Conservation (phyloP, 2,888 invertebrate species). For the Leucoma salicis region DNA sequence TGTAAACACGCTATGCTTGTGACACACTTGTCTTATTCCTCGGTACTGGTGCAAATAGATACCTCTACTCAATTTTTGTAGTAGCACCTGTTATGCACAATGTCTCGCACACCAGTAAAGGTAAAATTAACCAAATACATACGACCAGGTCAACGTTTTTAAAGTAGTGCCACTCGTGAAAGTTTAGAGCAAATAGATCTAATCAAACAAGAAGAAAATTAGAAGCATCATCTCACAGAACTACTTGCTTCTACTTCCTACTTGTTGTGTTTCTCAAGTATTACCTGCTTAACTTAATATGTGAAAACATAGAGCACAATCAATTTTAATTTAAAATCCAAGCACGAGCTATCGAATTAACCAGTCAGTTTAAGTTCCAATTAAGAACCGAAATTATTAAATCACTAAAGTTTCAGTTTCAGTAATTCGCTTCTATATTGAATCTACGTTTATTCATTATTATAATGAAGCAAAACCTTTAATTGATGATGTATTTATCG, state of each 20-base stretch:
- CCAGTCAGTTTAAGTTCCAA: too few relatives aligned
- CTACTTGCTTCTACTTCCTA: constrained; percentile 46
- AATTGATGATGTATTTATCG: too few relatives aligned
- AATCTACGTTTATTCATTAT: too few relatives aligned
- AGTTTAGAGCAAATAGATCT: constrained; percentile 72
- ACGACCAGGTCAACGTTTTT: constrained; percentile 72
- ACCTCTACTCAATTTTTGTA: constrained; percentile 35
- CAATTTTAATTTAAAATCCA: not conserved
- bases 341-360: too few relatives aligned
- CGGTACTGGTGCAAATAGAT: constrained; percentile 52
- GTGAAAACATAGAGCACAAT: not conserved
- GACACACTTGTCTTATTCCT: constrained; percentile 63
- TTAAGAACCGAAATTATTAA: too few relatives aligned
- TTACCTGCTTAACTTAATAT: constrained; percentile 26
- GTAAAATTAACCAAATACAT: constrained; percentile 65
- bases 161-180: constrained; percentile 75
- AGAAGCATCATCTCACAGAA: constrained; percentile 51
- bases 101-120: constrained; percentile 47
- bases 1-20: constrained; percentile 56
- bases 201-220: constrained; percentile 67
- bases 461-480: too few relatives aligned
- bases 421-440: too few relatives aligned
- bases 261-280: constrained; percentile 28
- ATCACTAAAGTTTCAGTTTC: too few relatives aligned
- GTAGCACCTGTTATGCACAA: constrained; percentile 36